Percentiles rank a stretch among this genome's conserved stretches.
phyloP scores from a whole-genome alignment of 2,888 invertebrate species.

The Vanessa cardui region DNA sequence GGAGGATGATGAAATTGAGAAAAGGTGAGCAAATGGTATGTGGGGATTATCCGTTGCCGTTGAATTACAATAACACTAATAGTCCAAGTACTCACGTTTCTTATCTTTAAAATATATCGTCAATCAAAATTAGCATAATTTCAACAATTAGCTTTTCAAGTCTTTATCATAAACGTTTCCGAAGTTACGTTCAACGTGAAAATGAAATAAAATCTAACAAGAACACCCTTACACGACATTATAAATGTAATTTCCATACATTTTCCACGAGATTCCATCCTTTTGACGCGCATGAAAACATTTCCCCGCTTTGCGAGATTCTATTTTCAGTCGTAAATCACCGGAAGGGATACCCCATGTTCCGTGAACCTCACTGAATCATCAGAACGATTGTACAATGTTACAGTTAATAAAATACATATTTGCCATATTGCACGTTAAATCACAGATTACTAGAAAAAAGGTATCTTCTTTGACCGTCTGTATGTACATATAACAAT shows the following conservation, averaged over 20 bases:
- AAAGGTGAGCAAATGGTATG: too few relatives aligned
- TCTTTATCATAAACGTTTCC: neutral
- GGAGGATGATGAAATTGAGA: too few relatives aligned
- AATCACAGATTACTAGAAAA: too few relatives aligned
- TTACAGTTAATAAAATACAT: neutral
- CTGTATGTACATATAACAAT: too few relatives aligned
- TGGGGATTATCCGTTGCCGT: too few relatives aligned
- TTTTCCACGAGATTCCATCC: slow-evolving; percentile 17
- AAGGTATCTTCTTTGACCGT: too few relatives aligned
- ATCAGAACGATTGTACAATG: neutral
- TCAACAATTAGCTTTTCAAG: too few relatives aligned
- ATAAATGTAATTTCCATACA: slow-evolving; percentile 15
- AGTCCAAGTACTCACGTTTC: too few relatives aligned
- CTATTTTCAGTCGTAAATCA: slow-evolving; percentile 26
- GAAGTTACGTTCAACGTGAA: neutral
- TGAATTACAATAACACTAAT: too few relatives aligned
- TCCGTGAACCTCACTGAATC: slow-evolving; percentile 9
- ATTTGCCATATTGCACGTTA: too few relatives aligned
- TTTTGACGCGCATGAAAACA: slow-evolving; percentile 23
- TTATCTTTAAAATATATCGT: too few relatives aligned
- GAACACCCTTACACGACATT: neutral
- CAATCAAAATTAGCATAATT: too few relatives aligned
- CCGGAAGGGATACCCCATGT: slow-evolving; percentile 19
- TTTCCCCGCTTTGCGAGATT: slow-evolving; percentile 22
- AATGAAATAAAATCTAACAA: neutral